Evolutionary conservation across 2,797 vertebrate species (phyloP).

Genomic region (Xenentodon cancila): DNA sequence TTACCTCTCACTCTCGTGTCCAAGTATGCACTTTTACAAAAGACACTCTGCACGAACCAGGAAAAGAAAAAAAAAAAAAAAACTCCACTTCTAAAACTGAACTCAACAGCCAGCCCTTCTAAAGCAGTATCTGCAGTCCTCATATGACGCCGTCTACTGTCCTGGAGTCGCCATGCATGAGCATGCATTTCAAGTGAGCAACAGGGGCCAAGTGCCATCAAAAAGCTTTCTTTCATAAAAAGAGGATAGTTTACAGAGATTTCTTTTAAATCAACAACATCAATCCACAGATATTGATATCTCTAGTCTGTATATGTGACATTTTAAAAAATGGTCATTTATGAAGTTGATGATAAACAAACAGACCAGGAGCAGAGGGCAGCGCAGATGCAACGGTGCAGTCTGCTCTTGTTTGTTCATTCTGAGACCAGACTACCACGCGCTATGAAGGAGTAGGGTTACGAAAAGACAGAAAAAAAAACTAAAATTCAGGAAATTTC

Average conservation of each 20-base stretch:
- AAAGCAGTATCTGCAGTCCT: neutral
- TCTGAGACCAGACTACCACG: no score
- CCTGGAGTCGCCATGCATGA: neutral
- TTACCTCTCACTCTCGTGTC: constrained; percentile 19
- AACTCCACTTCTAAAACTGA: constrained; percentile 28
- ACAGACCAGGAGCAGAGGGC: constrained; percentile 41
- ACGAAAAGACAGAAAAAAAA: no score
- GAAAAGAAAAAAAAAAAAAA: constrained; percentile 21
- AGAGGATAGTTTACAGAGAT: constrained; percentile 14
- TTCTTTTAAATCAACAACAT: constrained; percentile 1
- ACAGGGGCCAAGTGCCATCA: neutral
- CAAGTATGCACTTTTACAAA: neutral
- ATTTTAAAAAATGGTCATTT: constrained; percentile 70
- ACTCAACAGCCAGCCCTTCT: constrained; percentile 8
- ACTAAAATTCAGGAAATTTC: no score
- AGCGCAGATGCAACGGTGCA: neutral
- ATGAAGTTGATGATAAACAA: constrained; percentile 55
- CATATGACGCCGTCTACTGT: neutral
- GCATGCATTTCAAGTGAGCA: neutral
- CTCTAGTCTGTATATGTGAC: constrained; percentile 42
- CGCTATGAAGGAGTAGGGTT: no score
- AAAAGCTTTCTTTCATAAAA: no score
- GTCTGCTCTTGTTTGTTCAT: no score
- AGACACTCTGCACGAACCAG: constrained; percentile 11
- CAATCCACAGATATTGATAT: constrained; percentile 39